These are phyloP conservation scores for Axinella damicornis DNA, from an alignment of 37 sponge, comb jelly and placozoan genomes.

Conservation along the genomic window DNA sequence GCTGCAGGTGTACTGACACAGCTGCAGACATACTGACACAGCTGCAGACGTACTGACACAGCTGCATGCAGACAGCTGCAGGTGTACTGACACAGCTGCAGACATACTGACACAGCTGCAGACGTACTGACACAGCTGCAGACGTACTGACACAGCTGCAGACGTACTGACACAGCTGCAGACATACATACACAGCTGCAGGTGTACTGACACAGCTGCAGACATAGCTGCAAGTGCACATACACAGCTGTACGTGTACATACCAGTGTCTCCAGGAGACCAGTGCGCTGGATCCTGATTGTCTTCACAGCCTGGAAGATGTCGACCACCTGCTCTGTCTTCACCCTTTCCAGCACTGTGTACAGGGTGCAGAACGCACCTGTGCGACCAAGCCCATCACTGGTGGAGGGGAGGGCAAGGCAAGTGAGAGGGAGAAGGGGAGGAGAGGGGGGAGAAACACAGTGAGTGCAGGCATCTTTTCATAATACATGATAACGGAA, in stretches of 20 bases:
- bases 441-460: background rate
- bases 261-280: constrained; percentile 72
- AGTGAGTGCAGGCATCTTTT: background rate
- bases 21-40: too few species aligned
- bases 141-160: too few species aligned
- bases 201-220: background rate
- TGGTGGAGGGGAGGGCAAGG: constrained; percentile 19
- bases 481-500: background rate
- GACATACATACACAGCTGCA: background rate
- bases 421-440: background rate
- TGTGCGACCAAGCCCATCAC: constrained; percentile 82
- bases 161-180: too few species aligned
- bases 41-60: too few species aligned
- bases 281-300: constrained; percentile 76
- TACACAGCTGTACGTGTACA: background rate
- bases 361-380: constrained; percentile 84
- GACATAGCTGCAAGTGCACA: background rate
- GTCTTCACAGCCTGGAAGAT: constrained; percentile 82
- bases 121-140: too few species aligned
- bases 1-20: too few species aligned
- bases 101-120: too few species aligned
- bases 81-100: too few species aligned
- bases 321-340: constrained; percentile 89
- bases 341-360: constrained; percentile 81
- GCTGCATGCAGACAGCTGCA: too few species aligned